phyloP scores from a whole-genome alignment of 2,113 vertebrate species.

The Sakesphorus luctuosus region DNA sequence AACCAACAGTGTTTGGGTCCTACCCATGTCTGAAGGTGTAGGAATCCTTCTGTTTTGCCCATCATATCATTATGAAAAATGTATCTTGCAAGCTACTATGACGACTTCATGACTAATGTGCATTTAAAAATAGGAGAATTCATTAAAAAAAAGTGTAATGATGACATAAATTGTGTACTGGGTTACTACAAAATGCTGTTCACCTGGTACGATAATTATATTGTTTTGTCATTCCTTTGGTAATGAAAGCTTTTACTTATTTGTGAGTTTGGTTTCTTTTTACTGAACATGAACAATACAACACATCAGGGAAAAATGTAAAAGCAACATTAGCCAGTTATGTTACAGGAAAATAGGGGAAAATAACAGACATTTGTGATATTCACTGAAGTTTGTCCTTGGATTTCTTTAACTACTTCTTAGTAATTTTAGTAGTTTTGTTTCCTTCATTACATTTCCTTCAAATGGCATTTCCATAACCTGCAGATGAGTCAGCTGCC shows the following conservation, averaged over 20 bases:
- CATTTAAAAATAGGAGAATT: slow-evolving; percentile 31
- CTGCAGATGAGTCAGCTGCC: not conserved
- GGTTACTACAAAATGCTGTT: slow-evolving; percentile 27
- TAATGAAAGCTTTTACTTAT: slow-evolving; percentile 25
- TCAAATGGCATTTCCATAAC: not conserved
- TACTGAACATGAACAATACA: not conserved
- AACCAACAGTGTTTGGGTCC: not conserved
- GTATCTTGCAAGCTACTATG: not conserved
- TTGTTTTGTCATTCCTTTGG: slow-evolving; percentile 12
- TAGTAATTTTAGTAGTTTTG: not conserved
- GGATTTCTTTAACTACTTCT: not conserved
- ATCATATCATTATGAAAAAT: not conserved
- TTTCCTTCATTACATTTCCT: not conserved
- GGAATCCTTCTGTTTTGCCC: not conserved
- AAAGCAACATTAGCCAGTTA: not conserved
- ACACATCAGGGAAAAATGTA: not conserved
- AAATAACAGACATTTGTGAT: not conserved
- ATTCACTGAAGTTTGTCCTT: not conserved
- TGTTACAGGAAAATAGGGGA: not conserved
- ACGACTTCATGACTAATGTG: not conserved
- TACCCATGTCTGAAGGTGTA: not conserved
- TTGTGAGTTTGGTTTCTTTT: not conserved
- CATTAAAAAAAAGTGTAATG: not conserved
- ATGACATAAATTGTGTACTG: slow-evolving; percentile 35
- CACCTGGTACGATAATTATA: slow-evolving; percentile 3